Base-by-base conservation (phyloP, 2,888 invertebrate species). In the Nemurella pictetii region DNA sequence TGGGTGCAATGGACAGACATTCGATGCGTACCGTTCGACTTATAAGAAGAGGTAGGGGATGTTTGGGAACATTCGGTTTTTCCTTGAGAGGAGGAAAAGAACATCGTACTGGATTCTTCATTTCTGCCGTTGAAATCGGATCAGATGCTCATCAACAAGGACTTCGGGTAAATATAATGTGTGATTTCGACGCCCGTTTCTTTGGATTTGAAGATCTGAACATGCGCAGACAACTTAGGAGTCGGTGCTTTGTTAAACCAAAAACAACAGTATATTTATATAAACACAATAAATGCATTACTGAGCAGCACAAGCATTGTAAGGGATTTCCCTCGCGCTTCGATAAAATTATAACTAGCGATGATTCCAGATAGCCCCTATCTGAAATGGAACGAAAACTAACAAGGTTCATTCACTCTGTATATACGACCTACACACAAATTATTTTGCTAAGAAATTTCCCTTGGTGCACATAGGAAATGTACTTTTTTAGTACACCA, bases 51-150 rank as follows among this genome's bases (percentile, higher is more conserved):
- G 80, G 83, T 32, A 55, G 80, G 55, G 72, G 81, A 72, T 83
- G 86, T 26, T 87, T 87, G n/a, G 86, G 95, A 5, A 94, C 94
- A 27, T 95, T 95, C 88, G 97, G 97, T 0, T 97, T 97, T 90
- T 94, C 96, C 0, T 91, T 97, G 85, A 93, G 97, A 1, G 97
- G 97, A 32, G 98, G 98, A 25, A 93, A 95, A 87, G 98, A 98
- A 89, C 96, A 97, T 89, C 95, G 96, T 29, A 96, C 97, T 0
- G 98, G 98, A 35, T 96, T 98, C 91, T 98, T 97, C 91, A 95
- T 98, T 85, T 97, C 97, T 28, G 94, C 95, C 88, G 95, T 98
- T 9, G 96, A 97, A 87, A 93, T 95, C 36, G 96, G 95, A 85
- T 96, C 97, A 0, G 97, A 97, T 90, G 98, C 98, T 0, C 94